Percentiles rank a stretch among this genome's conserved stretches.
Evolutionary conservation across 2,113 vertebrate species (phyloP).

Genomic region (Thunnus thynnus): DNA sequence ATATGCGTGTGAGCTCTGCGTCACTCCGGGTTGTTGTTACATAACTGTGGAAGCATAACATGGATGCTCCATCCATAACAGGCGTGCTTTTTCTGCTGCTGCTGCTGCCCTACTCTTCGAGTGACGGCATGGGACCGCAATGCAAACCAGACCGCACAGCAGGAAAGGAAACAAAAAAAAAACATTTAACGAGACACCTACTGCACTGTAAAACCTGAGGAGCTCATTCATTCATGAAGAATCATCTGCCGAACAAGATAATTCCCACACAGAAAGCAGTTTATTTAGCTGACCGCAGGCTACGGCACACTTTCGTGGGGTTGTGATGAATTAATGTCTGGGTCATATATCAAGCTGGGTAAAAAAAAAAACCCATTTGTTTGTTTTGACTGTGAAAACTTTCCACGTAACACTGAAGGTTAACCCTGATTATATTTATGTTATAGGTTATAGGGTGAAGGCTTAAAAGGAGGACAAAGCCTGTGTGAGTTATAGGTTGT

Average conservation of each 20-base stretch:
- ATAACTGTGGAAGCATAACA: conserved; percentile 58
- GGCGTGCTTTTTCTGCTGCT: conserved; percentile 7
- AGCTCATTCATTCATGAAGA: not conserved
- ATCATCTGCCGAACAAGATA: not conserved
- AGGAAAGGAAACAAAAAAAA: conserved; percentile 29
- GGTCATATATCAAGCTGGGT: not conserved
- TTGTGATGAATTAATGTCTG: conserved; percentile 2
- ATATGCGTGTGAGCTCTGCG: conserved; percentile 20
- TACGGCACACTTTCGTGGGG: not conserved
- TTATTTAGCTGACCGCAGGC: not conserved
- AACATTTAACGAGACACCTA: conserved; percentile 16
- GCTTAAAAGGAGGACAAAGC: not conserved
- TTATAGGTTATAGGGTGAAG: not conserved
- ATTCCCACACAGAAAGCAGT: conserved; percentile 3
- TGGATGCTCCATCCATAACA: conserved; percentile 52
- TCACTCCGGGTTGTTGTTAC: conserved; percentile 49
- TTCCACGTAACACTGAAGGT: not conserved
- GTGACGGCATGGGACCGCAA: conserved; percentile 2
- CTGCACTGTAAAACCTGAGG: conserved; percentile 13
- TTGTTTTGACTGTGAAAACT: conserved; percentile 8
- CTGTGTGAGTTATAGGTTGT: not conserved
- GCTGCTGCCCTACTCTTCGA: conserved; percentile 23
- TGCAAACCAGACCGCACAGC: not conserved
- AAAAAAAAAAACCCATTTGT: not conserved
- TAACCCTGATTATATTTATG: not conserved